Conservation (phyloP, 2,113 vertebrate species). For the Hemiscyllium ocellatum region DNA sequence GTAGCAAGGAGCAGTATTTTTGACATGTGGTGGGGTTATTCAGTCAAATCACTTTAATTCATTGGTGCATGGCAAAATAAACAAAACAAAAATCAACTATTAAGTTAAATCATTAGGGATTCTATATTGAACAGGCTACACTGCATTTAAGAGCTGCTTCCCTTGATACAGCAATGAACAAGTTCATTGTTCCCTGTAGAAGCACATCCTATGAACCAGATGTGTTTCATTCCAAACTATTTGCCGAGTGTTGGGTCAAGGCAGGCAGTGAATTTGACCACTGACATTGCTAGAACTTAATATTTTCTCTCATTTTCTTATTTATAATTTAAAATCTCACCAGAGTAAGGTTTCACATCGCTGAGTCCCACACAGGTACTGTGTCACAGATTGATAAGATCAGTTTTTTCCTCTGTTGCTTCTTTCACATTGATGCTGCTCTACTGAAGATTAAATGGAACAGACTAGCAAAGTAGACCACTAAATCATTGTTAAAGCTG, state of each 20-base stretch:
- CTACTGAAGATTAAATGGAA: too few species aligned
- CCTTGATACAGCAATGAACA: slow-evolving; percentile 22
- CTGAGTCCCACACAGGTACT: too few species aligned
- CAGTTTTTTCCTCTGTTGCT: too few species aligned
- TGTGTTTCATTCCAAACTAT: slow-evolving; percentile 25
- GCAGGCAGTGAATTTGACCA: slow-evolving; percentile 10
- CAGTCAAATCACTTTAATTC: slow-evolving; percentile 9
- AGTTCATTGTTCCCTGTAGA: slow-evolving; percentile 28
- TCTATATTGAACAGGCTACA: not conserved
- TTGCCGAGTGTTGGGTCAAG: not conserved
- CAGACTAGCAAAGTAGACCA: not conserved
- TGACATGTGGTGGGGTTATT: not conserved
- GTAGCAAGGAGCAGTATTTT: not conserved
- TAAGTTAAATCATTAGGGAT: not conserved
- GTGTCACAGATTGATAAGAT: too few species aligned
- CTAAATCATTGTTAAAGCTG: not conserved
- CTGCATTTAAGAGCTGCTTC: slow-evolving; percentile 29
- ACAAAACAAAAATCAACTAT: slow-evolving; percentile 25
- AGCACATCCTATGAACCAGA: slow-evolving; percentile 25
- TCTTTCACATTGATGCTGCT: too few species aligned
- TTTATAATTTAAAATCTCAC: not conserved
- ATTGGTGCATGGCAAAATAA: slow-evolving; percentile 9
- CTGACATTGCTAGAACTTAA: not conserved
- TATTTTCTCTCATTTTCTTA: not conserved
- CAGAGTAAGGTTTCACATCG: too few species aligned